Percentiles rank a stretch among this genome's conserved stretches.
Evolutionary conservation across 1,140 invertebrate genomes (phyloP).

Genomic region (Cepaea nemoralis): DNA sequence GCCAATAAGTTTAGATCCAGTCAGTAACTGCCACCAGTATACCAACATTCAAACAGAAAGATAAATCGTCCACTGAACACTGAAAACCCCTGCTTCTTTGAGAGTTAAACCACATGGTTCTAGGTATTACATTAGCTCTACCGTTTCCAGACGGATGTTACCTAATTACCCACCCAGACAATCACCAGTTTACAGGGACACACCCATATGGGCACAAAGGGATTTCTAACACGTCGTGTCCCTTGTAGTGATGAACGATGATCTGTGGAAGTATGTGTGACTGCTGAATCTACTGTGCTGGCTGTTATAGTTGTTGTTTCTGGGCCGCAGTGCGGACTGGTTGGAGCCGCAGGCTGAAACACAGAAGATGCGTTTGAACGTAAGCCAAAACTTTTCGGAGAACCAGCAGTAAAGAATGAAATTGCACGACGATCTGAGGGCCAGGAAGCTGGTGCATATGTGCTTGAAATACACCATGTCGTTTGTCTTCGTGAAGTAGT

Average conservation of each 20-base stretch:
- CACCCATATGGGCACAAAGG: too few species aligned
- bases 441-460: constrained; percentile 76
- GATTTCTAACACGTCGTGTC: constrained; percentile 59
- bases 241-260: constrained; percentile 54
- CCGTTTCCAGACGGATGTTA: too few species aligned
- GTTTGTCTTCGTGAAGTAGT: neutral
- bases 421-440: constrained; percentile 80
- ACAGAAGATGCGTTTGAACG: constrained; percentile 80
- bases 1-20: too few species aligned
- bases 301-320: constrained; percentile 49
- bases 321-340: constrained; percentile 25
- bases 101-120: too few species aligned
- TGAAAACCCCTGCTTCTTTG: too few species aligned
- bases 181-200: too few species aligned
- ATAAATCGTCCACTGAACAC: too few species aligned
- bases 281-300: constrained; percentile 50
- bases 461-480: neutral
- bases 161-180: too few species aligned
- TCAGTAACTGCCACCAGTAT: too few species aligned
- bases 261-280: constrained; percentile 50
- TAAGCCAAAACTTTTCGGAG: constrained; percentile 83
- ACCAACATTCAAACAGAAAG: too few species aligned
- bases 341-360: constrained; percentile 47
- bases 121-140: too few species aligned
- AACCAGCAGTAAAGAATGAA: constrained; percentile 85